phyloP scores from a whole-genome alignment of 2,888 invertebrate species.

The Brachypalpus laphriformis region DNA sequence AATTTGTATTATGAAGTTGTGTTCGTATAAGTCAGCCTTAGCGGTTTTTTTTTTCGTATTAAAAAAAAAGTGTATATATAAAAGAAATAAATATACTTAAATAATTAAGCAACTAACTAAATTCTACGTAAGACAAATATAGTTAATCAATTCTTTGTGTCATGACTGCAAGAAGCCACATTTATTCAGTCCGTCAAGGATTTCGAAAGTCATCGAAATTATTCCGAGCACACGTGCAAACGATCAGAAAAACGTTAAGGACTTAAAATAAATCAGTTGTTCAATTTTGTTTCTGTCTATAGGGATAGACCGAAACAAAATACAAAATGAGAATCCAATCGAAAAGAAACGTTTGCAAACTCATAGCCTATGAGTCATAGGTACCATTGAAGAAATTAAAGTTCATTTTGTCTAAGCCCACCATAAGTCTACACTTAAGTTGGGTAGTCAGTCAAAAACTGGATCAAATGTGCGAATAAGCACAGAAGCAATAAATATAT shows the following conservation, averaged over 20 bases:
- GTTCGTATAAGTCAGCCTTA: conserved; percentile 48
- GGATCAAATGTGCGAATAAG: no score
- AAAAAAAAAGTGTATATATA: background rate
- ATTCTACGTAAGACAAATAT: background rate
- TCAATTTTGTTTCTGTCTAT: background rate
- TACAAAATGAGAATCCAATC: no score
- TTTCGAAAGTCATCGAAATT: background rate
- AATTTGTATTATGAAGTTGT: conserved; percentile 51
- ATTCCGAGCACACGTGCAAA: background rate
- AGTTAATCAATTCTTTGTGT: background rate
- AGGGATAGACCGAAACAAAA: background rate
- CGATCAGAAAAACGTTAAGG: no score
- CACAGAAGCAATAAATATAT: no score
- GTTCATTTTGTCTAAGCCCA: background rate
- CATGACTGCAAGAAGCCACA: conserved; percentile 54
- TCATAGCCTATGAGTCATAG: no score
- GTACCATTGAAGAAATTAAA: background rate
- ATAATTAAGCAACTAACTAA: conserved; percentile 4
- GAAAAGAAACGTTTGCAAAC: no score
- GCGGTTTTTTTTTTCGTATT: conserved; percentile 25
- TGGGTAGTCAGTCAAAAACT: no score
- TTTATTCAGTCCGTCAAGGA: conserved; percentile 41
- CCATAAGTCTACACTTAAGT: background rate
- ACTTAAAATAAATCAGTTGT: no score
- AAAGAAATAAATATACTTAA: conserved; percentile 2